phyloP scores from a whole-genome alignment of 2,113 vertebrate species.

The Scolopax mira region DNA sequence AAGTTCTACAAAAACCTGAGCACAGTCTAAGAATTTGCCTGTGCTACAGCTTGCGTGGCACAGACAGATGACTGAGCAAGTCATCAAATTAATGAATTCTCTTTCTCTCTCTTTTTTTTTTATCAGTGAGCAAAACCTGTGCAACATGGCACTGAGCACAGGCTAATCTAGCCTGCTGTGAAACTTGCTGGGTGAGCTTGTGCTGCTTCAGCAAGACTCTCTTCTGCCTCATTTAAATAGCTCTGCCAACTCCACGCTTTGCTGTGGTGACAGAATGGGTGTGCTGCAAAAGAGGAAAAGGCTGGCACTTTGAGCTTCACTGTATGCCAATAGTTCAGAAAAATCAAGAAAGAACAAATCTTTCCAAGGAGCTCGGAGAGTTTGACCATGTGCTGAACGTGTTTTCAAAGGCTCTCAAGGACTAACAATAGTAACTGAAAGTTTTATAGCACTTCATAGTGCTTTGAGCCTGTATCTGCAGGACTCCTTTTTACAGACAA shows the following conservation, averaged over 20 bases:
- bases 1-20: not conserved
- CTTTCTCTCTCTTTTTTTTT: not conserved
- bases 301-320: not conserved
- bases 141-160: not conserved
- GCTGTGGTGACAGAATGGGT: not conserved
- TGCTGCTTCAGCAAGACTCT: not conserved
- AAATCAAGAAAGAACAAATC: conserved; percentile 5
- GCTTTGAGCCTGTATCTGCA: not conserved
- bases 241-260: not conserved
- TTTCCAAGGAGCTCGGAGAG: not conserved
- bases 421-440: not conserved
- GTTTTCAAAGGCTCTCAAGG: not conserved
- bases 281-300: not conserved
- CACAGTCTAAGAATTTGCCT: not conserved
- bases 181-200: not conserved
- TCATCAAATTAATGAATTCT: not conserved
- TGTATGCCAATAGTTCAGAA: not conserved
- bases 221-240: not conserved
- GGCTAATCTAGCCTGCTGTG: not conserved
- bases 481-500: not conserved
- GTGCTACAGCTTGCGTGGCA: not conserved
- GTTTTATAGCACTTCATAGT: not conserved
- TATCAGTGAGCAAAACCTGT: not conserved
- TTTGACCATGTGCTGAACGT: not conserved
- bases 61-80: not conserved